Conservation (phyloP, 1,140 invertebrate genomes). For the Pseudomyrmex sp. region DNA sequence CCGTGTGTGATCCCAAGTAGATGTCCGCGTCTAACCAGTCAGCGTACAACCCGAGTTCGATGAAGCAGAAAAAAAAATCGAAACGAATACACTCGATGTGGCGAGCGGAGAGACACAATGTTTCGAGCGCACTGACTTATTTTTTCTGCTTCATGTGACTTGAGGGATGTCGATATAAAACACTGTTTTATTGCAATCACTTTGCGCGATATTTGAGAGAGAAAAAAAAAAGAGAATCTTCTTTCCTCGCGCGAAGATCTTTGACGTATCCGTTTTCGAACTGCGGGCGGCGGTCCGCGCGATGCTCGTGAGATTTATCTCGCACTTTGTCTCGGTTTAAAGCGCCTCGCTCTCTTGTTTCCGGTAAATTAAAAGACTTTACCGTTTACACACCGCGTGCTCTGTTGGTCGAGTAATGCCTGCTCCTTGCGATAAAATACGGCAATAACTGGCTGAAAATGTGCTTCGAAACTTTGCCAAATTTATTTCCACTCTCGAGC, state of each 20-base stretch:
- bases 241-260: not conserved
- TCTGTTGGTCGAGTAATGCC: not conserved
- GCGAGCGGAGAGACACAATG: constrained; percentile 25
- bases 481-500: not conserved
- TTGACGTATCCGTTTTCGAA: not conserved
- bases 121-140: constrained; percentile 7
- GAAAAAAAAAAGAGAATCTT: constrained; percentile 28
- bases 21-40: not conserved
- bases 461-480: not conserved
- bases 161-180: not conserved
- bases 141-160: constrained; percentile 19
- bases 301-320: constrained; percentile 26
- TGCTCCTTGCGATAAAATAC: constrained; percentile 3
- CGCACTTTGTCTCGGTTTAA: constrained; percentile 43
- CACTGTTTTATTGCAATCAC: constrained; percentile 12
- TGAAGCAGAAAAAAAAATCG: constrained; percentile 31
- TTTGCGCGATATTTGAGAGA: not conserved
- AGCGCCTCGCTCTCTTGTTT: not conserved
- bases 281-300: too few species aligned
- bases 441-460: not conserved
- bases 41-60: constrained; percentile 24
- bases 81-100: constrained; percentile 13
- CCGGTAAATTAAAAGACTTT: constrained; percentile 47
- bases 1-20: too few species aligned
- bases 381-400: constrained; percentile 3